Conservation (phyloP, 2,797 vertebrate genomes). For the Anabacerthia variegaticeps region DNA sequence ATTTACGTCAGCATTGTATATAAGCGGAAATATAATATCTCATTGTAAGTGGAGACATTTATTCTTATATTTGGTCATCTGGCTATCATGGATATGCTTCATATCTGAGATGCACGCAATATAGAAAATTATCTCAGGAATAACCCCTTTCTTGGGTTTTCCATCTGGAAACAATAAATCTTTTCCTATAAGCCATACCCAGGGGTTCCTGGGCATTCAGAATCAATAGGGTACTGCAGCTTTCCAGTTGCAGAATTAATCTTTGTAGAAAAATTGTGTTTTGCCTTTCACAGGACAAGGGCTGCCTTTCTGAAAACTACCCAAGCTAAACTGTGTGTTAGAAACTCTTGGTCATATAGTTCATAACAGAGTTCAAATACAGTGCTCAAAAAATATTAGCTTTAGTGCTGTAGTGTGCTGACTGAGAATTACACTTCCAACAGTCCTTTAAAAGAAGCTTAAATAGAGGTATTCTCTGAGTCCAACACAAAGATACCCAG, state of each 20-base stretch:
- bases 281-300: neutral
- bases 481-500: neutral
- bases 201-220: neutral
- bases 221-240: neutral
- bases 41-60: neutral
- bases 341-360: neutral
- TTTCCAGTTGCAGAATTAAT: neutral
- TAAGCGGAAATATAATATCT: neutral
- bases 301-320: neutral
- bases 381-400: neutral
- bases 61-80: slow-evolving; percentile 23
- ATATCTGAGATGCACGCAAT: neutral
- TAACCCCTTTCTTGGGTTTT: neutral
- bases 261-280: neutral
- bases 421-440: neutral
- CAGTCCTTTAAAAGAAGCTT: neutral
- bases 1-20: slow-evolving; percentile 6
- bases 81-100: neutral
- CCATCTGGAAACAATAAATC: neutral
- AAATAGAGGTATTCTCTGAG: neutral
- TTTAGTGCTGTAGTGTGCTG: neutral
- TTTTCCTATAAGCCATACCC: neutral
- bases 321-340: neutral
- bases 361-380: neutral
- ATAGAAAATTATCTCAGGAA: slow-evolving; percentile 1